phyloP scores from a whole-genome alignment of 2,888 invertebrate species.

The Folsomia candida region DNA sequence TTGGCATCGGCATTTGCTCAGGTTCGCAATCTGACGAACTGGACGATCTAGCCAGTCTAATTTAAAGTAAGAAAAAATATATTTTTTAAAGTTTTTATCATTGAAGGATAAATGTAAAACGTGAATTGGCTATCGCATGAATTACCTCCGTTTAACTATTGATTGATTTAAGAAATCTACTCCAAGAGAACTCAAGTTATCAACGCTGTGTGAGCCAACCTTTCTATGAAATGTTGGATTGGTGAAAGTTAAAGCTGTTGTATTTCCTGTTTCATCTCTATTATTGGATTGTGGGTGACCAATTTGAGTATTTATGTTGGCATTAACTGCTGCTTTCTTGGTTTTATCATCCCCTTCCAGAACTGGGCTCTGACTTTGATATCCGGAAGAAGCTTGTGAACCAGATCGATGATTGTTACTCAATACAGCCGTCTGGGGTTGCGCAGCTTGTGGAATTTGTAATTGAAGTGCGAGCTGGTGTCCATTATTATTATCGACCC shows the following conservation, averaged over 20 bases:
- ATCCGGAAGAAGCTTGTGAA: conserved; percentile 49
- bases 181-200: conserved; percentile 48
- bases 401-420: conserved; percentile 42
- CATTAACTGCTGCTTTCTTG: conserved; percentile 33
- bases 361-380: conserved; percentile 50
- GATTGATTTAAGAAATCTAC: conserved; percentile 37
- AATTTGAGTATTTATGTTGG: conserved; percentile 36
- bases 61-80: too few species aligned
- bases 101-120: too few species aligned
- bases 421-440: conserved; percentile 12
- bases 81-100: background rate
- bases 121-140: too few species aligned
- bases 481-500: conserved; percentile 23
- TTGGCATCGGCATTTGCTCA: conserved; percentile 36
- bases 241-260: conserved; percentile 32
- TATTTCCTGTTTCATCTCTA: conserved; percentile 25
- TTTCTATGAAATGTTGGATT: conserved; percentile 47
- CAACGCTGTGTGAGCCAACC: conserved; percentile 48
- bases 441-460: conserved; percentile 33
- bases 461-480: conserved; percentile 32
- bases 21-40: conserved; percentile 50
- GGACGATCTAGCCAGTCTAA: conserved; percentile 45
- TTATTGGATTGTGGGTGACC: conserved; percentile 12
- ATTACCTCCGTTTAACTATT: conserved; percentile 42
- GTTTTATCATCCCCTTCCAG: conserved; percentile 47